Percentiles rank a stretch among this genome's conserved stretches.
These are phyloP conservation scores for Babylonia areolata DNA, from an alignment of 1,140 invertebrate species.

Conservation along the genomic window DNA sequence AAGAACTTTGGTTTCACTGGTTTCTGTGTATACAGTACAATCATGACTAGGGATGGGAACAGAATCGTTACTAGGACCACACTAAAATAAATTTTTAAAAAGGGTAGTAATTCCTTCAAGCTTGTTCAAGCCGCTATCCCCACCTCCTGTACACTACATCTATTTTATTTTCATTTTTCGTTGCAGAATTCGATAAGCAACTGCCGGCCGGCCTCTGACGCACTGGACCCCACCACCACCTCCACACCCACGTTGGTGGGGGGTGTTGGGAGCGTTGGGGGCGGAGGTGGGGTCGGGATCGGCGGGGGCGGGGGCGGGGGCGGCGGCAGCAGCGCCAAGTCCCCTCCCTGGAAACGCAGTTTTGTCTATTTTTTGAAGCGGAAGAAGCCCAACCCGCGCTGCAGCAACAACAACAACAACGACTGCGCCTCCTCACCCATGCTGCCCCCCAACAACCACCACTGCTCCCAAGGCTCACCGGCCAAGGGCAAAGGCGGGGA, in stretches of 20 bases:
- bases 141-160: no score
- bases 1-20: no score
- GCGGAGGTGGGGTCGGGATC: no score
- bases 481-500: conserved; percentile 41
- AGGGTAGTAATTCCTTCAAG: no score
- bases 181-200: conserved; percentile 59
- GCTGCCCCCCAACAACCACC: conserved; percentile 45
- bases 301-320: no score
- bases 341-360: conserved; percentile 62
- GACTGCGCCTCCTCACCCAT: conserved; percentile 44
- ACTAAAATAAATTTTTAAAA: no score
- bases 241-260: no score
- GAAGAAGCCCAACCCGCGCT: conserved; percentile 47
- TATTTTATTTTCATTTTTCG: conserved; percentile 9
- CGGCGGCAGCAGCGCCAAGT: conserved; percentile 33
- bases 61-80: no score
- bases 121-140: no score
- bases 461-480: conserved; percentile 45
- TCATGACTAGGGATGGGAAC: no score
- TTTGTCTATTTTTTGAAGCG: conserved; percentile 65
- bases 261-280: no score
- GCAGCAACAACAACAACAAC: conserved; percentile 59
- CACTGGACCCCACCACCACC: conserved; percentile 54
- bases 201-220: conserved; percentile 7
- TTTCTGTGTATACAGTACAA: no score